Evolutionary conservation across 2,797 vertebrate species (phyloP).

Genomic region (Chaetodon trifasciatus): DNA sequence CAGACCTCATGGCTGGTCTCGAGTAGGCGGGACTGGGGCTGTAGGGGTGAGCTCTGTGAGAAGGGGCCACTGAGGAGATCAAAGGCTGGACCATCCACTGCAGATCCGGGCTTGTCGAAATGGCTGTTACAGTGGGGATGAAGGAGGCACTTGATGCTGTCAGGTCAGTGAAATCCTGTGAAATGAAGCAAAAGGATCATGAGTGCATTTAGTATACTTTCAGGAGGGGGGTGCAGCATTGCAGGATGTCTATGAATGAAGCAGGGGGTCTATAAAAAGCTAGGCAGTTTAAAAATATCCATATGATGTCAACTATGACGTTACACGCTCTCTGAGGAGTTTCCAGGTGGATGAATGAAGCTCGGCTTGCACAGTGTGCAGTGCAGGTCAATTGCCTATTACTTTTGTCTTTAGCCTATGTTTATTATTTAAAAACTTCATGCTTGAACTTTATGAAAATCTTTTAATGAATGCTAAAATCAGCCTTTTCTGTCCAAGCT

Average conservation of each 20-base stretch:
- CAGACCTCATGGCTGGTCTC: conserved; percentile 81
- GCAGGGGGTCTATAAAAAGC: conserved; percentile 75
- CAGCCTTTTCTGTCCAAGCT: not conserved
- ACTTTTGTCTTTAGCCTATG: not conserved
- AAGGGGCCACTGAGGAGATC: conserved; percentile 91
- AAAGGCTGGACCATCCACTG: conserved; percentile 96
- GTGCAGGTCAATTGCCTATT: conserved; percentile 26
- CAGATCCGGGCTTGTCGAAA: conserved; percentile 91
- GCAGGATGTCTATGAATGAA: conserved; percentile 66
- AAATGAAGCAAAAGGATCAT: conserved; percentile 52
- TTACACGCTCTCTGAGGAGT: conserved; percentile 88
- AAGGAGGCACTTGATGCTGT: conserved; percentile 91
- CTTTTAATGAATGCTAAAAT: not conserved
- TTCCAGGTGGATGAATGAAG: conserved; percentile 88
- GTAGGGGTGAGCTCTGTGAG: conserved; percentile 89
- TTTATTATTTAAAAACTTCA: not conserved
- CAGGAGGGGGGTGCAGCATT: conserved; percentile 28
- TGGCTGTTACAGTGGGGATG: conserved; percentile 94
- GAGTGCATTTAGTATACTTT: conserved; percentile 51
- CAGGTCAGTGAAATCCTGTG: conserved; percentile 93
- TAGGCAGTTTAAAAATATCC: conserved; percentile 90
- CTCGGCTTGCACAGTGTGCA: conserved; percentile 43
- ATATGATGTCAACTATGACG: conserved; percentile 91
- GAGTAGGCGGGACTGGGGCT: conserved; percentile 77
- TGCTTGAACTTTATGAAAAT: not conserved